A percentile compares a stretch with the other conserved stretches of the same genome.
Conservation (phyloP, 2,888 invertebrate species). For the Netelia melanura region DNA sequence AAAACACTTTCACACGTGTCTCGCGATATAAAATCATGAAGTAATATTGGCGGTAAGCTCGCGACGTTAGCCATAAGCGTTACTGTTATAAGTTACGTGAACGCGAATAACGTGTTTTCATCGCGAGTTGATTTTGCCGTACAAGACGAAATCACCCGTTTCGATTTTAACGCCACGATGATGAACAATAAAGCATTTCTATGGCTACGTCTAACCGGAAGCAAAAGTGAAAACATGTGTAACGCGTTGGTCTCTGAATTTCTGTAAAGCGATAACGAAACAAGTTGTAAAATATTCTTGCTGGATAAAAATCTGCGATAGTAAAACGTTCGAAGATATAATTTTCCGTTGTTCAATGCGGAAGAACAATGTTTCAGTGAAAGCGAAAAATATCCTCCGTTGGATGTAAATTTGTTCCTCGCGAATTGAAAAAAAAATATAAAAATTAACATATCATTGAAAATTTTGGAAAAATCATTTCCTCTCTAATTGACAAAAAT, state of each 20-base stretch:
- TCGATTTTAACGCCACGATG: neutral
- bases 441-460: neutral
- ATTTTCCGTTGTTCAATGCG: neutral
- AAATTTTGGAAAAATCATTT: no score
- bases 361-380: slow-evolving; percentile 4
- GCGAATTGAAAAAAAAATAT: neutral
- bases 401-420: neutral
- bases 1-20: neutral
- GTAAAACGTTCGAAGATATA: no score
- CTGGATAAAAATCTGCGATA: no score
- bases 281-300: no score
- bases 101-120: neutral
- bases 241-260: no score
- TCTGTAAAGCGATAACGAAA: no score
- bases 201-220: neutral
- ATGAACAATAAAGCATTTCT: neutral
- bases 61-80: neutral
- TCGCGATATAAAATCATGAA: neutral
- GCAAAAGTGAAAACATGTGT: no score
- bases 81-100: neutral
- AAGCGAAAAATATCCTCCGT: slow-evolving; percentile 6
- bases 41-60: neutral
- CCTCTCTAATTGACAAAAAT: no score
- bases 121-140: neutral
- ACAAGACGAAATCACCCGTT: neutral